Percentiles rank a stretch among this genome's conserved stretches.
phyloP scores from a whole-genome alignment of 2,797 vertebrate genomes.

The Xyrichtys novacula region DNA sequence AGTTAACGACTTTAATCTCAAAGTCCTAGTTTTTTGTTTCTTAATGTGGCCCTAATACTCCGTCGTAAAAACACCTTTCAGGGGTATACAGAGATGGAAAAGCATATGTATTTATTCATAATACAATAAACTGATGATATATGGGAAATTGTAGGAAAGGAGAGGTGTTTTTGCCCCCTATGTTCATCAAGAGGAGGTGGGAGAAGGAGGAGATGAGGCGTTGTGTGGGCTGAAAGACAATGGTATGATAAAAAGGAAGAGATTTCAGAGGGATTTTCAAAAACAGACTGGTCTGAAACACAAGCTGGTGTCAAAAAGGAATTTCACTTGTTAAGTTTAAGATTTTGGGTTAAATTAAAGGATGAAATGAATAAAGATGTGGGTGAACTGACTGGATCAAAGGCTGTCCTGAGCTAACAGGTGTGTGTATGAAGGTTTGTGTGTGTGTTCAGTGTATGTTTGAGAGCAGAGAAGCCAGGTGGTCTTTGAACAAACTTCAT shows the following conservation, averaged over 20 bases:
- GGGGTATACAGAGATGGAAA: too few species aligned
- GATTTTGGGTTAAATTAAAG: slow-evolving; percentile 5
- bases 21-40: too few species aligned
- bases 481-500: slow-evolving; percentile 54
- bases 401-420: slow-evolving; percentile 25
- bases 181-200: background rate
- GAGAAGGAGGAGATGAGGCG: slow-evolving; percentile 1
- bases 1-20: too few species aligned
- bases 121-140: too few species aligned
- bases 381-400: slow-evolving; percentile 39
- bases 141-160: background rate
- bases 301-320: background rate
- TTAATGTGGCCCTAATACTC: too few species aligned
- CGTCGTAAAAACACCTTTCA: too few species aligned
- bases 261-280: slow-evolving; percentile 9
- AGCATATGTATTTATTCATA: too few species aligned
- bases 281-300: slow-evolving; percentile 16
- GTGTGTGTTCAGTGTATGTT: too few species aligned
- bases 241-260: background rate
- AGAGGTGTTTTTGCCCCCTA: background rate
- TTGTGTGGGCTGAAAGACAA: background rate
- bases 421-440: slow-evolving; percentile 10
- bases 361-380: slow-evolving; percentile 6
- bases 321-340: slow-evolving; percentile 17
- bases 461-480: slow-evolving; percentile 6